Percentiles rank a stretch among this genome's conserved stretches.
phyloP scores from a whole-genome alignment of 2,113 vertebrate species.

The Atrichornis clamosus region DNA sequence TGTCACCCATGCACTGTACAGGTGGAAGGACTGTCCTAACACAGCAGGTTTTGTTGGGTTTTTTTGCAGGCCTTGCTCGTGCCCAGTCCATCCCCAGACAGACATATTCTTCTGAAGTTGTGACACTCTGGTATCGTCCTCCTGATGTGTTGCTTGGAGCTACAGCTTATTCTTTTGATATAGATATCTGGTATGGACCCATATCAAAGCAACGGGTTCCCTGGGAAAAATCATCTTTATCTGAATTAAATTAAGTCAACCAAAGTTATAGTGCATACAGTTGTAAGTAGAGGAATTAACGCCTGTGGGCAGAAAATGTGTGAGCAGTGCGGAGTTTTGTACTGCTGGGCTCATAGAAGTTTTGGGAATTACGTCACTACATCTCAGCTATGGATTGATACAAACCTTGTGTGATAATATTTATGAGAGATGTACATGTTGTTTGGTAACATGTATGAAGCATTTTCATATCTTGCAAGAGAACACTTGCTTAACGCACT shows the following conservation, averaged over 20 bases:
- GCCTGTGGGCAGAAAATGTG: not conserved
- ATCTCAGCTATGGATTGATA: not conserved
- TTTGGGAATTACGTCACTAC: not conserved
- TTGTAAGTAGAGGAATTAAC: not conserved
- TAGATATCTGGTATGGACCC: slow-evolving; percentile 85
- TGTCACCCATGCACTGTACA: not conserved
- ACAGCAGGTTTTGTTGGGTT: not conserved
- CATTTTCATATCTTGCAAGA: not conserved
- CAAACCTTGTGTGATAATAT: not conserved
- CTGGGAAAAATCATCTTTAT: not conserved
- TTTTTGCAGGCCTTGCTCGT: slow-evolving; percentile 79
- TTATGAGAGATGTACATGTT: not conserved
- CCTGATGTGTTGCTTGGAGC: slow-evolving; percentile 88
- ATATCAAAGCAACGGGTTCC: not conserved
- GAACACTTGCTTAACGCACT: not conserved
- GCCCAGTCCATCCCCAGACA: slow-evolving; percentile 87
- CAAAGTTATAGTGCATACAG: not conserved
- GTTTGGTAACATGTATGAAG: not conserved
- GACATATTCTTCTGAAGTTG: slow-evolving; percentile 87
- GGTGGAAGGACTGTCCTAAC: not conserved
- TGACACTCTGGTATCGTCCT: slow-evolving; percentile 87
- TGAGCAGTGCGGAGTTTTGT: not conserved
- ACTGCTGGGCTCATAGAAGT: not conserved
- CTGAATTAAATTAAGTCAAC: not conserved
- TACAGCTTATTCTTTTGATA: slow-evolving; percentile 86